A percentile compares a stretch with the other conserved stretches of the same genome.
These are phyloP conservation scores for Gadus macrocephalus DNA, from an alignment of 2,113 vertebrate genomes.

Conservation along the genomic window DNA sequence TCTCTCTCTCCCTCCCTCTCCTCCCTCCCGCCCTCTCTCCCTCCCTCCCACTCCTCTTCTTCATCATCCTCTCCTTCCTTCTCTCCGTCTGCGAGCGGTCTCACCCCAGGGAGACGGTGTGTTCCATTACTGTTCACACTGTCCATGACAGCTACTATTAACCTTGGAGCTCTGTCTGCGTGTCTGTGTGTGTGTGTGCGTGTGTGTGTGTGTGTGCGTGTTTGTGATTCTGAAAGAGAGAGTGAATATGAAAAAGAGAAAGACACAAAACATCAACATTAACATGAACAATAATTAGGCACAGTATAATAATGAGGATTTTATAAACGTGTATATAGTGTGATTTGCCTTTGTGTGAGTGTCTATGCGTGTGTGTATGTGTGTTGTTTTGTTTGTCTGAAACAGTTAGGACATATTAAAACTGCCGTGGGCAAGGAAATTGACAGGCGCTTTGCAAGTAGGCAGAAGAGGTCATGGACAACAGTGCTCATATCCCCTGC, in stretches of 20 bases:
- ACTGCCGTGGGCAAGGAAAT: conserved; percentile 39
- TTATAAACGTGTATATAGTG: background rate
- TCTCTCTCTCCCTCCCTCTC: conserved; percentile 28
- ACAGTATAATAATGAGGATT: background rate
- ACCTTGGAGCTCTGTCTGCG: conserved; percentile 57
- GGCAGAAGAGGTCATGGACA: conserved; percentile 44
- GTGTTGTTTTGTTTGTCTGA: conserved; percentile 21
- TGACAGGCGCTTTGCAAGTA: conserved; percentile 50
- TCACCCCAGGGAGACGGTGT: conserved; percentile 49
- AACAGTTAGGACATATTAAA: conserved; percentile 64
- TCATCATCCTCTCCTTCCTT: conserved; percentile 54
- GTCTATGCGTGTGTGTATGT: conserved; percentile 24
- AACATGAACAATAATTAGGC: background rate
- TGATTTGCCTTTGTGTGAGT: background rate
- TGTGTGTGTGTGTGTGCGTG: conserved; percentile 12
- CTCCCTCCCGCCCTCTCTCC: conserved; percentile 19
- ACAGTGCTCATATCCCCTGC: conserved; percentile 39
- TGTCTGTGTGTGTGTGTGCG: conserved; percentile 17
- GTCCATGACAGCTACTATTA: conserved; percentile 68
- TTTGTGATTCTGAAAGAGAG: background rate
- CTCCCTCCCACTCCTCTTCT: conserved; percentile 24
- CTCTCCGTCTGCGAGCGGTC: too few species aligned
- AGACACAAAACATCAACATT: background rate
- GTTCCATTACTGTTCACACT: conserved; percentile 68
- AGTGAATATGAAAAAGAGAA: background rate